Conservation (phyloP, 2,888 invertebrate species). For the Zootermopsis nevadensis region DNA sequence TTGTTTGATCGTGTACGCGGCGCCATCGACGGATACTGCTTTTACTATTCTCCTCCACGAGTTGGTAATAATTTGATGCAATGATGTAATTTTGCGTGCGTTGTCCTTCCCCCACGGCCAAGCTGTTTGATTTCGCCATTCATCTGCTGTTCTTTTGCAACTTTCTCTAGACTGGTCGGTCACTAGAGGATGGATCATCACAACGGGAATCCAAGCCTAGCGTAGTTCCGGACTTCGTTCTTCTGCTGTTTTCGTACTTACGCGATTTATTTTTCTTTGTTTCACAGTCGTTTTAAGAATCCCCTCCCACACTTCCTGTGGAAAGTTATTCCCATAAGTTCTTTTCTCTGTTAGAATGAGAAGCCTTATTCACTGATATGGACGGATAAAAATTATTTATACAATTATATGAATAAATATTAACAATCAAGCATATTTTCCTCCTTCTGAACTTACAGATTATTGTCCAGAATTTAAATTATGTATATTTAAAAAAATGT, state of each 20-base stretch:
- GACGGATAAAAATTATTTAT: not conserved
- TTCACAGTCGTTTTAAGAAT: not conserved
- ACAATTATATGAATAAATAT: not conserved
- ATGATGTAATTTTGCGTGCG: slow-evolving; percentile 29
- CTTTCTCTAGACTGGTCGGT: slow-evolving; percentile 7
- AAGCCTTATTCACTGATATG: not conserved
- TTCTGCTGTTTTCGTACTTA: slow-evolving; percentile 4
- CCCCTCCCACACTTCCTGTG: slow-evolving; percentile 2
- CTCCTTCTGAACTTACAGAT: too few relatives aligned
- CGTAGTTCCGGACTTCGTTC: slow-evolving; percentile 37
- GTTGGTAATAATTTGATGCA: slow-evolving; percentile 34
- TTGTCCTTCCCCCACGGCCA: slow-evolving; percentile 8
- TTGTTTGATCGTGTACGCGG: not conserved
- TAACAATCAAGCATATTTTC: not conserved
- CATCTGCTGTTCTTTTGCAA: slow-evolving; percentile 20
- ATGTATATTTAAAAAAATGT: too few relatives aligned
- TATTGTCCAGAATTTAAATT: too few relatives aligned
- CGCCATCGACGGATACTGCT: not conserved
- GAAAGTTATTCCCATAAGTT: not conserved
- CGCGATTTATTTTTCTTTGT: not conserved
- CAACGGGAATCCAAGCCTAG: slow-evolving; percentile 16
- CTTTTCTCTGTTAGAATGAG: not conserved
- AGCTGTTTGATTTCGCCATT: slow-evolving; percentile 21
- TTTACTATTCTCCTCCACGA: slow-evolving; percentile 24
- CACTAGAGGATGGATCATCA: slow-evolving; percentile 13